phyloP scores from a whole-genome alignment of 1,140 invertebrate genomes.

The Dinothrombium tinctorium region DNA sequence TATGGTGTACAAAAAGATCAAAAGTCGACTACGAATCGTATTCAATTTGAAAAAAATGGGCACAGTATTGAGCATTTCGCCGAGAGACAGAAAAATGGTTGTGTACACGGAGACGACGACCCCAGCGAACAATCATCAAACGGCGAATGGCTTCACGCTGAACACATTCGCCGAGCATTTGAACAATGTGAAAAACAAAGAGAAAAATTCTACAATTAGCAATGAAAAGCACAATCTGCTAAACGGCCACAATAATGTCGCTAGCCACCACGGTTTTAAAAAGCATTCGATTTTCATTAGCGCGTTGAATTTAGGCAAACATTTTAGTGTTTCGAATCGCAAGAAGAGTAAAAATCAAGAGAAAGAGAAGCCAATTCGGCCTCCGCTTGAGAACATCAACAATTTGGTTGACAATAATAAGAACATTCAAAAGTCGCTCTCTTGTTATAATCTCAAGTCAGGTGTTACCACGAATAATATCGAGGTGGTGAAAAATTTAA shows the following conservation, averaged over 20 bases:
- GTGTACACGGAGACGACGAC: neutral
- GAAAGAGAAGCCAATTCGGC: slow-evolving; percentile 26
- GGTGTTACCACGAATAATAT: slow-evolving; percentile 12
- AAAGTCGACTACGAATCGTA: no score
- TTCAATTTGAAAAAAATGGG: no score
- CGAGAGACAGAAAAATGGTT: slow-evolving; percentile 1
- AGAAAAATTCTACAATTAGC: slow-evolving; percentile 30
- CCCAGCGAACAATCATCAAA: slow-evolving; percentile 2
- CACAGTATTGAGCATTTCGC: slow-evolving; percentile 1
- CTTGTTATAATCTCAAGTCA: slow-evolving; percentile 28
- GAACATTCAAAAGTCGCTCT: slow-evolving; percentile 44
- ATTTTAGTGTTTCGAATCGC: slow-evolving; percentile 52
- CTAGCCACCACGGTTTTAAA: slow-evolving; percentile 58
- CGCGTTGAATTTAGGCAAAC: slow-evolving; percentile 70
- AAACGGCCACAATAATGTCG: slow-evolving; percentile 27
- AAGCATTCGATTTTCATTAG: slow-evolving; percentile 89
- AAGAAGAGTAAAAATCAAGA: slow-evolving; percentile 17
- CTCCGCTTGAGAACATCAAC: slow-evolving; percentile 47
- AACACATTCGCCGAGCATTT: slow-evolving; percentile 57
- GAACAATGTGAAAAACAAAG: slow-evolving; percentile 64
- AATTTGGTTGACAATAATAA: slow-evolving; percentile 45
- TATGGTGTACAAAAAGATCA: no score
- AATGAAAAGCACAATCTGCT: slow-evolving; percentile 13
- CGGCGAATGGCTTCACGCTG: slow-evolving; percentile 41
- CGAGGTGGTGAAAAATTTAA: slow-evolving; percentile 11